These are phyloP conservation scores for Poeciliopsis turneri DNA, from an alignment of 2,797 vertebrate species.

Conservation along the genomic window DNA sequence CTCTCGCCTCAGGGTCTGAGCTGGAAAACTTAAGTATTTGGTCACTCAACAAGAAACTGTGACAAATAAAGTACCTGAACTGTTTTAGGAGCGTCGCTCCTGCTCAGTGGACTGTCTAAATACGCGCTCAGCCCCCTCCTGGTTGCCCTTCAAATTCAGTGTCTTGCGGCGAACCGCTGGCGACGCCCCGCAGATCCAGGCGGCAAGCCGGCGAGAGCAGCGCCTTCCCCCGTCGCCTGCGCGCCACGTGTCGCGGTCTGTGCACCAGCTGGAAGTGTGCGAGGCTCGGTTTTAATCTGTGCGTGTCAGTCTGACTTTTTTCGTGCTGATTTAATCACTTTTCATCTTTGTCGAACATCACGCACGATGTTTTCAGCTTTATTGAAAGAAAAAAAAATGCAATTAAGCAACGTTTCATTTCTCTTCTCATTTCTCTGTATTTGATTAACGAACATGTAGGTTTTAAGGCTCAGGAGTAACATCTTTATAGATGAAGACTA, in stretches of 20 bases:
- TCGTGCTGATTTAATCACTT: background rate
- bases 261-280: conserved; percentile 76
- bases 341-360: background rate
- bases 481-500: background rate
- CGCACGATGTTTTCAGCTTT: background rate
- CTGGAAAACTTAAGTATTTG: background rate
- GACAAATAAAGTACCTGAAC: conserved; percentile 5
- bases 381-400: background rate
- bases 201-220: conserved; percentile 79
- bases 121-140: conserved; percentile 31
- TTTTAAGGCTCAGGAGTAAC: background rate
- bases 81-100: background rate
- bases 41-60: background rate
- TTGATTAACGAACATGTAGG: background rate
- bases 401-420: background rate
- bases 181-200: conserved; percentile 78
- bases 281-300: conserved; percentile 6
- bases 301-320: background rate
- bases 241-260: conserved; percentile 86
- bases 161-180: conserved; percentile 75
- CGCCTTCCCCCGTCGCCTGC: conserved; percentile 81
- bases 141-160: conserved; percentile 64
- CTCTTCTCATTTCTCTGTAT: background rate
- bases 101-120: conserved; percentile 17
- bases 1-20: background rate